Evolutionary conservation across 2,888 invertebrate genomes (phyloP).

Genomic region (Syrista parreyssii): DNA sequence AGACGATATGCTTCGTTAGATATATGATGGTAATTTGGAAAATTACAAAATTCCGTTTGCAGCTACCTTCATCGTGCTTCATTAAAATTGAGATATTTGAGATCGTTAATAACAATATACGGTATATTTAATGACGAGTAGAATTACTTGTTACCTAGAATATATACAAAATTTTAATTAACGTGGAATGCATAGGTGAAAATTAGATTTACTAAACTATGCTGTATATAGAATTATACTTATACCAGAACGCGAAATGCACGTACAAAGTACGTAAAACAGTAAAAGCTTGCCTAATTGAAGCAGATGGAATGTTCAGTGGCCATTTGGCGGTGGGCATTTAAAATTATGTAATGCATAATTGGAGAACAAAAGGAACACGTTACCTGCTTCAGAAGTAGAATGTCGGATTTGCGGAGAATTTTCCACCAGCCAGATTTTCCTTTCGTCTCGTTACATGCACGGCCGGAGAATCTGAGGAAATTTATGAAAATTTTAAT

Average conservation of each 20-base stretch:
- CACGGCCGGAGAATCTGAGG: neutral
- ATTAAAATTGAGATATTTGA: neutral
- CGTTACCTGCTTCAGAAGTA: neutral
- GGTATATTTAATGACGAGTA: neutral
- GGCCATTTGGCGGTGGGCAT: conserved; percentile 12
- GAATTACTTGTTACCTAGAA: neutral
- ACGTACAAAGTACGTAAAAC: too few species aligned
- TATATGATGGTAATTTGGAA: neutral
- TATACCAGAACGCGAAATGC: neutral
- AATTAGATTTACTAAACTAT: neutral
- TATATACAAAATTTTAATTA: neutral
- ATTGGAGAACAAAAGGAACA: conserved; percentile 27
- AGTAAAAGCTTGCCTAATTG: neutral
- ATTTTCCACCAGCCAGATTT: neutral
- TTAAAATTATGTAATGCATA: conserved; percentile 34
- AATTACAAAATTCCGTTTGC: neutral
- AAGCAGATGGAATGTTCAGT: neutral
- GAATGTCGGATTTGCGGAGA: neutral
- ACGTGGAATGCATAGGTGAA: neutral
- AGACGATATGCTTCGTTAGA: too few species aligned
- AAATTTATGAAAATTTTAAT: neutral
- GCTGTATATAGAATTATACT: neutral
- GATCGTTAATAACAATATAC: neutral
- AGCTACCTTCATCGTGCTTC: neutral
- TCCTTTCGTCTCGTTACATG: neutral